phyloP scores from a whole-genome alignment of 2,888 invertebrate species.

The Chaetogeoica ovagalla region DNA sequence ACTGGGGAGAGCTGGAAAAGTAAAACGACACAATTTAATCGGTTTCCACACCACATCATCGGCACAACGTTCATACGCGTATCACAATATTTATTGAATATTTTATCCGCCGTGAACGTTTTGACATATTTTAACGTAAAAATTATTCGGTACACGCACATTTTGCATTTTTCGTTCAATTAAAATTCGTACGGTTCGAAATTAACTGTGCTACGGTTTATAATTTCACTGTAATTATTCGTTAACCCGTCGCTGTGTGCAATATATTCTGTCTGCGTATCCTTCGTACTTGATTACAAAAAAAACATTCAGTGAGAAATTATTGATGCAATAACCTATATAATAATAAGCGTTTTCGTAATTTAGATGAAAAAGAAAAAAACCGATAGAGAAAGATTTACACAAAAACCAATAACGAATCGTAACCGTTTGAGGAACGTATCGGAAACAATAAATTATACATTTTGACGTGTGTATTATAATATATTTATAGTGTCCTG shows the following conservation, averaged over 20 bases:
- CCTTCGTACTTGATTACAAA: slow-evolving; percentile 38
- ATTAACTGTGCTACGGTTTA: slow-evolving; percentile 25
- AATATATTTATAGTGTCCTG: too few species aligned
- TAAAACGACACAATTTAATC: too few species aligned
- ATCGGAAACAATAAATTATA: too few species aligned
- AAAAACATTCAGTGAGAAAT: slow-evolving; percentile 41
- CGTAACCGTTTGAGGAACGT: neutral
- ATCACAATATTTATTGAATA: too few species aligned
- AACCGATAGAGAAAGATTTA: neutral
- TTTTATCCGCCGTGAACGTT: too few species aligned
- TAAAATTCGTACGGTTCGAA: slow-evolving; percentile 25
- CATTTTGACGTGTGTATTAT: too few species aligned
- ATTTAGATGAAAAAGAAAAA: neutral
- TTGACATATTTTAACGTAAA: too few species aligned
- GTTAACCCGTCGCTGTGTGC: slow-evolving; percentile 20
- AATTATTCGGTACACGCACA: too few species aligned
- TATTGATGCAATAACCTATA: slow-evolving; percentile 28
- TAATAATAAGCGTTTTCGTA: neutral
- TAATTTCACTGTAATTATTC: slow-evolving; percentile 39
- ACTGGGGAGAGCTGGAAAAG: too few species aligned
- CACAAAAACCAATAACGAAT: slow-evolving; percentile 6
- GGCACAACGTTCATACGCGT: too few species aligned
- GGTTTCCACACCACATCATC: too few species aligned
- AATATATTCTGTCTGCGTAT: neutral
- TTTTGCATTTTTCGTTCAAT: slow-evolving; percentile 7